Evolutionary conservation across 2,888 invertebrate species (phyloP).

Genomic region (Tyria jacobaeae): DNA sequence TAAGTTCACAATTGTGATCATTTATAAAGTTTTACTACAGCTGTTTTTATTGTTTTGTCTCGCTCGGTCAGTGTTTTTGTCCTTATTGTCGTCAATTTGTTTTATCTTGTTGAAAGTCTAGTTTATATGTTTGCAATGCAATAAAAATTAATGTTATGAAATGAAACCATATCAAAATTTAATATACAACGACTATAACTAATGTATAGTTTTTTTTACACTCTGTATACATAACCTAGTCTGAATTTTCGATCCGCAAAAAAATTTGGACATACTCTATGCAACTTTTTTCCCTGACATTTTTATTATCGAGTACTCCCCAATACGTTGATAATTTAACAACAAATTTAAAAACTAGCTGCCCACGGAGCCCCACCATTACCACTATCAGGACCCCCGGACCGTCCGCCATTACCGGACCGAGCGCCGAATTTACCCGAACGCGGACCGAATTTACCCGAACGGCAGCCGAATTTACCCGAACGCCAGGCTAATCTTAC

Average conservation of each 20-base stretch:
- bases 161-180: no score
- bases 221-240: no score
- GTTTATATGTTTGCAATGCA: no score
- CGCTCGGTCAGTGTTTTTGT: not conserved
- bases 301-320: no score
- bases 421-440: slow-evolving; percentile 56
- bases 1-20: not conserved
- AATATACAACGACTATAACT: no score
- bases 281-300: no score
- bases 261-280: no score
- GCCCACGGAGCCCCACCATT: slow-evolving; percentile 70
- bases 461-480: slow-evolving; percentile 56
- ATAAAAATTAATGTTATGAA: not conserved
- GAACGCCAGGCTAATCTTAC: slow-evolving; percentile 37
- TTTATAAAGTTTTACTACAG: not conserved
- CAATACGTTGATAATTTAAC: slow-evolving; percentile 7
- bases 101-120: not conserved
- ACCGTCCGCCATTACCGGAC: slow-evolving; percentile 58
- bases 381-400: slow-evolving; percentile 68
- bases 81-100: not conserved
- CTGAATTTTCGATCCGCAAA: no score
- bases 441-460: slow-evolving; percentile 60
- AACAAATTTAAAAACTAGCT: slow-evolving; percentile 44
- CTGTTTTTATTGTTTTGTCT: slow-evolving; percentile 3
- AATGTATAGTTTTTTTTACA: no score